A percentile compares a stretch with the other conserved stretches of the same genome.
Evolutionary conservation across 2,797 vertebrate species (phyloP).

Genomic region (Phrynocephalus forsythii): DNA sequence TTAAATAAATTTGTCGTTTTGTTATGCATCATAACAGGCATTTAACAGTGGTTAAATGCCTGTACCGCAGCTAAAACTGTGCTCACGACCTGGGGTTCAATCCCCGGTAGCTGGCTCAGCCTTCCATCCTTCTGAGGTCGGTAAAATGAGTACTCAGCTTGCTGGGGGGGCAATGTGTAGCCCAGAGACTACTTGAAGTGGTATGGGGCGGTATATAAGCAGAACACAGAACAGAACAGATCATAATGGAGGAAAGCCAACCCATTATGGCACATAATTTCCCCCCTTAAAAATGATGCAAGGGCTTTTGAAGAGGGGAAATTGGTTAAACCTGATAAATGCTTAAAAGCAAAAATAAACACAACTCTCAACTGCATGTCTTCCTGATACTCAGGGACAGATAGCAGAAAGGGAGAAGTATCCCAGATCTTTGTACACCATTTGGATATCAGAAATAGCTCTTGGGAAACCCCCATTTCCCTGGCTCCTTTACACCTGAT

Average conservation of each 20-base stretch:
- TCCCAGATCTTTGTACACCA: neutral
- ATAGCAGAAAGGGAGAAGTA: neutral
- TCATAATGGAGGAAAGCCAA: too few relatives aligned
- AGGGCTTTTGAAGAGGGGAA: neutral
- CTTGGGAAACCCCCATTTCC: neutral
- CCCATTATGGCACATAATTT: neutral
- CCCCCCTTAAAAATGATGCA: neutral
- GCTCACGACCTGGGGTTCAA: too few relatives aligned
- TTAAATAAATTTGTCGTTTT: neutral
- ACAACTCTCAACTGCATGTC: neutral
- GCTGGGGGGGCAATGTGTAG: too few relatives aligned
- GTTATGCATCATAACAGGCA: neutral
- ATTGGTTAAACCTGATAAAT: too few relatives aligned
- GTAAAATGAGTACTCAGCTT: too few relatives aligned
- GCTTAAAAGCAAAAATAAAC: neutral
- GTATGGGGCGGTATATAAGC: too few relatives aligned
- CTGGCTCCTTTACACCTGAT: neutral
- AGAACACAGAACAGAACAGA: too few relatives aligned
- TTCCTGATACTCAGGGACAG: neutral
- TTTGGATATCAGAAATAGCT: neutral
- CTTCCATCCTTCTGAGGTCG: too few relatives aligned
- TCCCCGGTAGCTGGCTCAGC: too few relatives aligned
- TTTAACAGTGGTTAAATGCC: too few relatives aligned
- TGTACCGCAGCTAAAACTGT: too few relatives aligned
- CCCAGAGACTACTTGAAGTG: too few relatives aligned